Evolutionary conservation across 2,888 invertebrate genomes (phyloP), one percentile per base, ranked within the genome.

Genomic region (Nyleta sp.): DNA sequence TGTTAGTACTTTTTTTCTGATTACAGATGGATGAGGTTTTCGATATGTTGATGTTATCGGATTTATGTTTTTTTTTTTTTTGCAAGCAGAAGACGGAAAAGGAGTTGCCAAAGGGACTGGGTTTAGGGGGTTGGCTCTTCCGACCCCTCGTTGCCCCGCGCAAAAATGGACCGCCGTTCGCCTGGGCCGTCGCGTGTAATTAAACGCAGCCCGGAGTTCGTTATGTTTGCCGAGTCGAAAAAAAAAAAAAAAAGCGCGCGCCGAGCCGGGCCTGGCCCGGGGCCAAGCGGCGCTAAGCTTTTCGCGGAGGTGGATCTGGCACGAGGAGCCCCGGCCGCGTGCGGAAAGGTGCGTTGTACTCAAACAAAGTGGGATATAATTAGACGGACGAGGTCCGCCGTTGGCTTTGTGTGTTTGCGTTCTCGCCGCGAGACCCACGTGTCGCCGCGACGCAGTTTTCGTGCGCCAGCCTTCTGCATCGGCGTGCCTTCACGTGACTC

Each of bases 301-400:
- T 57, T 62, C 68, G 77, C 73, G 74, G 80, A 78, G 81, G 74
- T 77, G 72, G 80, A 44, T 70, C 72, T 80, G 83, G 83, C 68
- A 57, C 50, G 75, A 72, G 80, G 60, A 82, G 82, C n/a, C 82
- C 83, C 81, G 55, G 60, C 84, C 83, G 85, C 86, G 85, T 83
- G 87, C 84, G 87, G 84, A 89, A 88, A 89, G 89, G 89, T 89
- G 88, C 89, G 89, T 89, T 89, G 89, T 89, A 89, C 89, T 88
- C 88, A 86, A 89, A 89, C 89, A 89, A 89, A 89, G 89, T 89
- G 84, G 86, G 89, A 87, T 89, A 89, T 88, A 87, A 89, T 89
- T 89, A 89, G 89, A 87, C 77, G 77, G 52, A 75, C 73, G 80
- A 70, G 78, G 57, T 78, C 79, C 20, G 68, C 22, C 62, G 57